Evolutionary conservation across 2,113 vertebrate species (phyloP).

Genomic region (Sceloporus undulatus): DNA sequence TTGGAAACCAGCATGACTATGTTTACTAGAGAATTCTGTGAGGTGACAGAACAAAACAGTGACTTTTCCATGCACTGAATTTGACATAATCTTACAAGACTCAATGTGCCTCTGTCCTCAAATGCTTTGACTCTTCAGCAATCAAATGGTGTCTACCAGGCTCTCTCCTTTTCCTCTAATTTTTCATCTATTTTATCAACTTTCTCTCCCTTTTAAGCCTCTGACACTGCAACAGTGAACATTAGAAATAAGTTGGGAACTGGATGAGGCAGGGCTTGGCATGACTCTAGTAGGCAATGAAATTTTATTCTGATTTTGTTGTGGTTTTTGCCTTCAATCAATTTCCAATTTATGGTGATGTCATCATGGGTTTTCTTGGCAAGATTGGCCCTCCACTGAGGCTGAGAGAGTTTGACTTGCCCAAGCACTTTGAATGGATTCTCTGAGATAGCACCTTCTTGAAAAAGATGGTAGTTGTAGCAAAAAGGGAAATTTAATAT

Average conservation of each 20-base stretch:
- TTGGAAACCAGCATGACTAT: no score
- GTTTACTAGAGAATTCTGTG: no score
- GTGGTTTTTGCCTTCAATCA: no score
- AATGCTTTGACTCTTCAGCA: neutral
- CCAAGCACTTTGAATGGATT: neutral
- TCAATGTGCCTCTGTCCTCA: neutral
- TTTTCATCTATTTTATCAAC: neutral
- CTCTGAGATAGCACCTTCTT: neutral
- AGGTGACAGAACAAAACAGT: no score
- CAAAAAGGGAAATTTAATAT: slow-evolving; percentile 61
- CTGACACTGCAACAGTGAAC: neutral
- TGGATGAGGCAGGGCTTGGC: neutral
- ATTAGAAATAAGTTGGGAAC: neutral
- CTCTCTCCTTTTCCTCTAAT: neutral
- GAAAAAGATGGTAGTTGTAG: slow-evolving; percentile 63
- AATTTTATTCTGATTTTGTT: no score
- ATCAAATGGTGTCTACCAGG: neutral
- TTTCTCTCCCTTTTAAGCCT: no score
- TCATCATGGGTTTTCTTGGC: neutral
- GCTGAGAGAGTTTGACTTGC: neutral
- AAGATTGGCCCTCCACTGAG: no score
- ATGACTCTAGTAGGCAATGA: no score
- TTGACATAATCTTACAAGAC: neutral
- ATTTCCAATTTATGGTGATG: no score
- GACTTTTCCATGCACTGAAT: neutral